Evolutionary conservation across 1,140 invertebrate genomes (phyloP).

Genomic region (Cherax destructor): DNA sequence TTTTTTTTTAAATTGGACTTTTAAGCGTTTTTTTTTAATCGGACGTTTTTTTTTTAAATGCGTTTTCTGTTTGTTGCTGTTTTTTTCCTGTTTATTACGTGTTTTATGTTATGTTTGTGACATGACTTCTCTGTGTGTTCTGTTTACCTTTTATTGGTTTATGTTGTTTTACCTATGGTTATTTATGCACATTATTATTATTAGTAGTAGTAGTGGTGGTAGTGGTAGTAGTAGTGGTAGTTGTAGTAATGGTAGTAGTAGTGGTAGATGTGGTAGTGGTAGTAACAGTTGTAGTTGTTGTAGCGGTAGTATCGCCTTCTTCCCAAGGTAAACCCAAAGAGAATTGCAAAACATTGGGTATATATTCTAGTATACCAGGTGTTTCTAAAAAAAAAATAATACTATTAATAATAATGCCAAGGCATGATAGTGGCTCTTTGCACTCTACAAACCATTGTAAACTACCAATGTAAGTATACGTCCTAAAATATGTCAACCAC

Average conservation of each 20-base stretch:
- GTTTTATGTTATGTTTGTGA: not conserved
- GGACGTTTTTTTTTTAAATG: not conserved
- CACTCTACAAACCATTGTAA: no score
- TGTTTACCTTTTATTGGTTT: not conserved
- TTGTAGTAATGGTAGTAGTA: no score
- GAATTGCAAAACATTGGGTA: not conserved
- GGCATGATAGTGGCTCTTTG: no score
- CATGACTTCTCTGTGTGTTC: not conserved
- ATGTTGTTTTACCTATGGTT: not conserved
- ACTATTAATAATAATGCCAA: no score
- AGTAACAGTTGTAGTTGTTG: not conserved
- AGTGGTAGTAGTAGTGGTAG: not conserved
- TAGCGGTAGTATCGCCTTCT: not conserved
- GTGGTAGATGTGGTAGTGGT: no score
- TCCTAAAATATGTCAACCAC: no score
- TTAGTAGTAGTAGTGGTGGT: not conserved
- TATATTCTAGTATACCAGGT: not conserved
- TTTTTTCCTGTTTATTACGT: not conserved
- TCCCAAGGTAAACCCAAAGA: not conserved
- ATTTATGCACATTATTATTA: not conserved
- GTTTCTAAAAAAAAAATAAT: no score
- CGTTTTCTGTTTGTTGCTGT: not conserved
- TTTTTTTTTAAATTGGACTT: not conserved
- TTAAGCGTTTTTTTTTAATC: not conserved
- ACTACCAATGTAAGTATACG: no score